Percentiles rank a stretch among this genome's conserved stretches.
phyloP scores from a whole-genome alignment of 1,140 invertebrate genomes.

The Aradophagus sp. region DNA sequence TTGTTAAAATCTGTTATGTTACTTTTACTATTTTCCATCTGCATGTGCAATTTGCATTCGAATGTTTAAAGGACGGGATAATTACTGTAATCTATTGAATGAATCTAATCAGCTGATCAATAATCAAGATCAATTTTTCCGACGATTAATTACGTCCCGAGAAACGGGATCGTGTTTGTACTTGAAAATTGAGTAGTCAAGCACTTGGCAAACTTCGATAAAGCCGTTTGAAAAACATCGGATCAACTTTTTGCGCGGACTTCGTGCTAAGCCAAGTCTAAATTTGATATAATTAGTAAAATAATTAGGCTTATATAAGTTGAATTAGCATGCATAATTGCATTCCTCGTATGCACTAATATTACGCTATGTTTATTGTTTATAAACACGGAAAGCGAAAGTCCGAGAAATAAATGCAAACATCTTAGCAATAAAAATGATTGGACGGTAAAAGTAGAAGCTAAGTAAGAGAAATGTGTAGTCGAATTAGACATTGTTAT shows the following conservation, averaged over 20 bases:
- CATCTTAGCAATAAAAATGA: constrained; percentile 20
- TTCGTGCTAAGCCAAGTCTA: too few relatives aligned
- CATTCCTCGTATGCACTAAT: constrained; percentile 1
- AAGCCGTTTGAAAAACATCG: too few relatives aligned
- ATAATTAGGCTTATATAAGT: constrained; percentile 41
- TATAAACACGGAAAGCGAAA: constrained; percentile 39
- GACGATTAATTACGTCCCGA: constrained; percentile 6
- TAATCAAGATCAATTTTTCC: constrained; percentile 20
- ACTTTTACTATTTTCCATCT: too few relatives aligned
- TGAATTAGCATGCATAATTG: constrained; percentile 10
- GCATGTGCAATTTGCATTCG: too few relatives aligned
- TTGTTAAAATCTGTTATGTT: too few relatives aligned
- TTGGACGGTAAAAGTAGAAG: constrained; percentile 31
- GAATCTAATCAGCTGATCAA: constrained; percentile 26
- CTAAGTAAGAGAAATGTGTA: too few relatives aligned
- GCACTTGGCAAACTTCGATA: too few relatives aligned
- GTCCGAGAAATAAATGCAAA: constrained; percentile 11
- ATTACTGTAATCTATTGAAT: constrained; percentile 22
- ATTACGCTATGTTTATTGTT: constrained; percentile 20
- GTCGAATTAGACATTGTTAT: too few relatives aligned
- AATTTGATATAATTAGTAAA: too few relatives aligned
- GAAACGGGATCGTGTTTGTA: not conserved
- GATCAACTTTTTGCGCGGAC: too few relatives aligned
- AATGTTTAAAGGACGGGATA: too few relatives aligned
- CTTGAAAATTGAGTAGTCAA: too few relatives aligned